These are phyloP conservation scores for Erebia epiphron DNA, from an alignment of 2,888 invertebrate genomes.

Conservation along the genomic window DNA sequence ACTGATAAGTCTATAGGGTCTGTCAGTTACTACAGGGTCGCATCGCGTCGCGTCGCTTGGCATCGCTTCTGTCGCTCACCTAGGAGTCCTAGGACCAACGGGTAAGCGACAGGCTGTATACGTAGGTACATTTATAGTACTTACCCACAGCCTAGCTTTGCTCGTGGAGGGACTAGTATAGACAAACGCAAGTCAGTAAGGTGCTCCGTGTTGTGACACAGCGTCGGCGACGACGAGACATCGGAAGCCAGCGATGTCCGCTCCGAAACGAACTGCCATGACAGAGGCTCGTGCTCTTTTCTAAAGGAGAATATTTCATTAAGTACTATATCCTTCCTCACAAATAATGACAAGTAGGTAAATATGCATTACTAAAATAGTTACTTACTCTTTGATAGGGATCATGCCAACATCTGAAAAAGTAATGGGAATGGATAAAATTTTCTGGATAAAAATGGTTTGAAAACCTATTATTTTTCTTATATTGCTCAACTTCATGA, in stretches of 20 bases:
- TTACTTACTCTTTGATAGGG: slow-evolving; percentile 95
- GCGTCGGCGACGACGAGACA: slow-evolving; percentile 73
- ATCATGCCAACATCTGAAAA: slow-evolving; percentile 95
- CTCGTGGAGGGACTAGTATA: slow-evolving; percentile 90
- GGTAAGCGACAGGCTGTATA: background rate
- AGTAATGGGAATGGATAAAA: slow-evolving; percentile 14
- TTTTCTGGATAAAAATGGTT: too few relatives aligned
- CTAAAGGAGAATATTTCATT: slow-evolving; percentile 66
- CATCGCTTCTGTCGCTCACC: too few relatives aligned
- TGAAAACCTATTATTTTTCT: too few relatives aligned
- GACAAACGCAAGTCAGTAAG: slow-evolving; percentile 88
- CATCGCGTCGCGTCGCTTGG: too few relatives aligned
- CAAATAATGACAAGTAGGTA: background rate
- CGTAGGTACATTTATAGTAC: slow-evolving; percentile 40
- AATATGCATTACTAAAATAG: background rate
- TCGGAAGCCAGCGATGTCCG: slow-evolving; percentile 82
- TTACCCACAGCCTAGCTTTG: slow-evolving; percentile 93
- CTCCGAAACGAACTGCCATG: slow-evolving; percentile 91
- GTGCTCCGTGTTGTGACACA: slow-evolving; percentile 67
- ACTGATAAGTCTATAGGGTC: too few relatives aligned
- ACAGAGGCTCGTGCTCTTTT: slow-evolving; percentile 88
- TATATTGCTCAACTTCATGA: too few relatives aligned
- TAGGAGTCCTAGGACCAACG: too few relatives aligned
- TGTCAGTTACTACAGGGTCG: too few relatives aligned
- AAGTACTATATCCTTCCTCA: background rate